phyloP scores from a whole-genome alignment of 2,888 invertebrate species.

The Scaptomyza caliginosa region DNA sequence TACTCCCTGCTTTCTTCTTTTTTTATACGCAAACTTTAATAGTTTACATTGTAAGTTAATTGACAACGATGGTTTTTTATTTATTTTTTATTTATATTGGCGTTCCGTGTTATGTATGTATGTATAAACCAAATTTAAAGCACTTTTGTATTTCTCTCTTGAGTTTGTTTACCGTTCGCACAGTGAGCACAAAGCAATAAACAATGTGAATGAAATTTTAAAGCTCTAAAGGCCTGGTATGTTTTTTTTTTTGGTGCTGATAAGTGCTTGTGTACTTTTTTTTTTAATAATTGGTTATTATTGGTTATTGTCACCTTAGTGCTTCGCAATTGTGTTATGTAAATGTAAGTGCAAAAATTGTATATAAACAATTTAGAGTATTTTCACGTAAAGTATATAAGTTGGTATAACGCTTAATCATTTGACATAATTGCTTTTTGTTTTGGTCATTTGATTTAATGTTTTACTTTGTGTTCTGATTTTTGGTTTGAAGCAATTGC shows the following conservation, averaged over 20 bases:
- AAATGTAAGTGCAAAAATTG: constrained; percentile 34
- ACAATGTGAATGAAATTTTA: constrained; percentile 12
- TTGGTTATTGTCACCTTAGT: constrained; percentile 37
- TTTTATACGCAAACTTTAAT: constrained; percentile 10
- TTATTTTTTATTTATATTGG: constrained; percentile 5
- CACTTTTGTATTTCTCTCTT: constrained; percentile 29
- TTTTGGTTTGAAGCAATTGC: constrained; percentile 13
- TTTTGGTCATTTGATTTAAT: constrained; percentile 13
- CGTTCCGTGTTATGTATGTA: constrained; percentile 30
- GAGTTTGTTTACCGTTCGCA: constrained; percentile 34
- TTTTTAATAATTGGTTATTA: constrained; percentile 22
- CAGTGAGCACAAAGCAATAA: constrained; percentile 34
- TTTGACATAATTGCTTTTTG: constrained; percentile 27
- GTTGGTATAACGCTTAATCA: constrained; percentile 14
- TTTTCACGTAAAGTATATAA: constrained; percentile 12
- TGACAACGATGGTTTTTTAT: constrained; percentile 15
- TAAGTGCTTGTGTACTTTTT: constrained; percentile 7
- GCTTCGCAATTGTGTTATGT: constrained; percentile 26
- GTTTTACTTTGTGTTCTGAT: constrained; percentile 12
- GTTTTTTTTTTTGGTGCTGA: neutral
- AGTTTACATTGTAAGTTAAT: constrained; percentile 49
- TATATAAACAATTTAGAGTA: constrained; percentile 33
- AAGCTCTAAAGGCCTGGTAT: constrained; percentile 28
- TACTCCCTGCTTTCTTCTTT: constrained; percentile 15
- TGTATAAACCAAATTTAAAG: constrained; percentile 30